Conservation (phyloP, 2,113 vertebrate genomes). For the Cygnus atratus region DNA sequence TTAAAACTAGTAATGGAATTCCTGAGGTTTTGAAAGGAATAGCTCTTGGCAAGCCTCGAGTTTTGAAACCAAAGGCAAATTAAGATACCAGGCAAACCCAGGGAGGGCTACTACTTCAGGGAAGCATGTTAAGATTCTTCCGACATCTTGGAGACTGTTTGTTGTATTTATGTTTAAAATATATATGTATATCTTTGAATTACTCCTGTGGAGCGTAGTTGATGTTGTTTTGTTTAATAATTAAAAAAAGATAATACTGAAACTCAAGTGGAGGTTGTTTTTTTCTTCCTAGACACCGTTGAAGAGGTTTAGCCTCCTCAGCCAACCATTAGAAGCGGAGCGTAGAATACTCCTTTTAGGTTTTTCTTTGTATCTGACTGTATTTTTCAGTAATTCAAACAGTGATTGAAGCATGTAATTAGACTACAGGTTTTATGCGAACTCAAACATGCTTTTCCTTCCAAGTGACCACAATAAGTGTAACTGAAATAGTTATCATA, state of each 20-base stretch:
- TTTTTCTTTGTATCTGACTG: background rate
- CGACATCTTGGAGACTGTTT: slow-evolving; percentile 47
- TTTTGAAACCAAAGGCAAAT: slow-evolving; percentile 76
- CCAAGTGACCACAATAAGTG: background rate
- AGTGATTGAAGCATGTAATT: background rate
- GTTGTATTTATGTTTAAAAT: slow-evolving; percentile 48
- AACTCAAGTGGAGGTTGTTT: background rate
- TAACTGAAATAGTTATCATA: background rate
- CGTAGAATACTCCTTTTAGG: background rate
- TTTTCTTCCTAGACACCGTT: background rate
- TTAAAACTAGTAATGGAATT: slow-evolving; percentile 81
- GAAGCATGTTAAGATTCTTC: slow-evolving; percentile 63
- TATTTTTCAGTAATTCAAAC: background rate
- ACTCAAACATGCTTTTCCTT: background rate
- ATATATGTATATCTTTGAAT: background rate
- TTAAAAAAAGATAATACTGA: slow-evolving; percentile 4
- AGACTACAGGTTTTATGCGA: background rate
- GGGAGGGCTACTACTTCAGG: slow-evolving; percentile 65
- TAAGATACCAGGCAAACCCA: slow-evolving; percentile 75
- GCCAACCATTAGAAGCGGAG: background rate
- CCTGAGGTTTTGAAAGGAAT: slow-evolving; percentile 80
- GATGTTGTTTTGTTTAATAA: background rate
- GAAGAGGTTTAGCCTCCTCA: slow-evolving; percentile 18
- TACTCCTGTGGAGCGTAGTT: background rate
- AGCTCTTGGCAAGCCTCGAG: slow-evolving; percentile 69